phyloP scores from a whole-genome alignment of 1,140 invertebrate species.

The Cyclargus thomasi region DNA sequence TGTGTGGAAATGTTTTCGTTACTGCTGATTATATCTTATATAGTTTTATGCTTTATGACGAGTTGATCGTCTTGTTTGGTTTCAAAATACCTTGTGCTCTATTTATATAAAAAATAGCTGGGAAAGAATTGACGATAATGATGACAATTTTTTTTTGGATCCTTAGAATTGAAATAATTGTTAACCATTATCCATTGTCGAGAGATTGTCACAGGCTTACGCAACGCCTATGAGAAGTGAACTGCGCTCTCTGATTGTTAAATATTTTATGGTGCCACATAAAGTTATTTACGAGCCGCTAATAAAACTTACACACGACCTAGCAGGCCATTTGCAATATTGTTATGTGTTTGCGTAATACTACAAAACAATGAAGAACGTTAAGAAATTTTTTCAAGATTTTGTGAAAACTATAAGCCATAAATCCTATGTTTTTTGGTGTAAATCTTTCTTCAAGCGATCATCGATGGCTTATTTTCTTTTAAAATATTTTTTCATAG shows the following conservation, averaged over 20 bases:
- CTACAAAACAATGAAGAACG: not conserved
- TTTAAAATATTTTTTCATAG: not conserved
- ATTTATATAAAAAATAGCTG: no score
- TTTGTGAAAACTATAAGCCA: not conserved
- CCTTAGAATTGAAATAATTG: not conserved
- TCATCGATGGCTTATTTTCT: not conserved
- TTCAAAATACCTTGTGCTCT: no score
- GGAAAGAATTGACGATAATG: not conserved
- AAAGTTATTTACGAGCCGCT: constrained; percentile 6
- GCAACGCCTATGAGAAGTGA: constrained; percentile 1
- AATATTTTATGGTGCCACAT: constrained; percentile 6
- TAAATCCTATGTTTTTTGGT: not conserved
- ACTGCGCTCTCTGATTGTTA: constrained; percentile 10
- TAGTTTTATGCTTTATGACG: no score
- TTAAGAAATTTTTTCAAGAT: not conserved
- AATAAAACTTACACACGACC: constrained; percentile 4
- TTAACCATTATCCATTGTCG: not conserved
- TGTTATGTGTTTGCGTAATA: not conserved
- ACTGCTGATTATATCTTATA: no score
- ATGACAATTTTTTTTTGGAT: not conserved
- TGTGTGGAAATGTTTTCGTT: no score
- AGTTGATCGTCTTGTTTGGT: no score
- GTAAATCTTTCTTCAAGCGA: not conserved
- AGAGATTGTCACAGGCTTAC: not conserved
- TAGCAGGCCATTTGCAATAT: constrained; percentile 9